phyloP scores from a whole-genome alignment of 2,888 invertebrate species.

The Callinectes sapidus region DNA sequence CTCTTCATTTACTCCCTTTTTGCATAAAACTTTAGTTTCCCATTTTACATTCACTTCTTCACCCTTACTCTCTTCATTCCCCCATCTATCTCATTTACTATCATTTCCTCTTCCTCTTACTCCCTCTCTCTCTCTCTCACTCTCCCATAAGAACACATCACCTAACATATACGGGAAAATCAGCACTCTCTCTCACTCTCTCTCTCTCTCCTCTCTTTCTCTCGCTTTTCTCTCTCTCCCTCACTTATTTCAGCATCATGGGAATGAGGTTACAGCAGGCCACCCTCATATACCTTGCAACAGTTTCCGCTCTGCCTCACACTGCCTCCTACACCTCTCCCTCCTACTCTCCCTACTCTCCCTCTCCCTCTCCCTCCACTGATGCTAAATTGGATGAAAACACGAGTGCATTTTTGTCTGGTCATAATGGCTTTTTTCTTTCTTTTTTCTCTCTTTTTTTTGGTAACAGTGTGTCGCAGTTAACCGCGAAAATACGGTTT shows the following conservation, averaged over 20 bases:
- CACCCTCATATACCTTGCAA: not conserved
- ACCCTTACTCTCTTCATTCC: not conserved
- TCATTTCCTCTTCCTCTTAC: no score
- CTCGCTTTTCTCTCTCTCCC: not conserved
- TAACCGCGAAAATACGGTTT: not conserved
- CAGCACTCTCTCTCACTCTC: not conserved
- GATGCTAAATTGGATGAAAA: slow-evolving; percentile 7
- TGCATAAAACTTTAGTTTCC: not conserved
- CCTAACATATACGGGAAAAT: not conserved
- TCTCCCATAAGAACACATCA: no score
- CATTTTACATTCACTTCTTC: not conserved
- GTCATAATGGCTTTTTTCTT: not conserved
- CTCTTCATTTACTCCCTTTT: not conserved
- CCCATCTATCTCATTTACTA: no score
- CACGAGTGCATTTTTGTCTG: slow-evolving; percentile 6
- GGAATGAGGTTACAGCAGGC: slow-evolving; percentile 14
- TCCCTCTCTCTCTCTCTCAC: no score
- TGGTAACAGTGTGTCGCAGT: not conserved
- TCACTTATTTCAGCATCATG: not conserved
- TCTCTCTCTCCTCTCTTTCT: not conserved
- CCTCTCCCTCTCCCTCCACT: not conserved
- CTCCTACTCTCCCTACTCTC: not conserved
- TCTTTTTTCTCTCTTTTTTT: not conserved
- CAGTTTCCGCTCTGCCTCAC: not conserved
- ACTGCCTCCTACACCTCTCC: not conserved